Evolutionary conservation across 2,888 invertebrate species (phyloP).

Genomic region (Noctua pronuba): DNA sequence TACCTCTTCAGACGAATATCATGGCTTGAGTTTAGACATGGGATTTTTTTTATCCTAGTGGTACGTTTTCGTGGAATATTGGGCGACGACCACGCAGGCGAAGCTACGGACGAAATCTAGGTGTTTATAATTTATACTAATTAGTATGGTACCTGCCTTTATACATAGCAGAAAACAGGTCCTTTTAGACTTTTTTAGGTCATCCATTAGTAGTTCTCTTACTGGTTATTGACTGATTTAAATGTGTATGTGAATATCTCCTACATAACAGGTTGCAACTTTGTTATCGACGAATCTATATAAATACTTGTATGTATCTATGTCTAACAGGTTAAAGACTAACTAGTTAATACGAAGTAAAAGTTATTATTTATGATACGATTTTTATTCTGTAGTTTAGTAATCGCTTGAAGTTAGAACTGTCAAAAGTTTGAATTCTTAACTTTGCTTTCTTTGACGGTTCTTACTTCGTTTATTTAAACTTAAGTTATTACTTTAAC

Average conservation of each 20-base stretch:
- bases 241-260: background rate
- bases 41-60: background rate
- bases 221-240: background rate
- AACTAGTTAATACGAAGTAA: too few relatives aligned
- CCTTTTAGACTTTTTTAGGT: background rate
- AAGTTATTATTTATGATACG: too few relatives aligned
- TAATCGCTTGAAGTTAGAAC: too few relatives aligned
- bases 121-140: background rate
- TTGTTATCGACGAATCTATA: background rate
- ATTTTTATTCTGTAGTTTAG: too few relatives aligned
- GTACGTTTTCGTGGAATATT: background rate
- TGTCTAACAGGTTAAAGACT: background rate
- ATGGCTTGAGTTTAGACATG: background rate
- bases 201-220: background rate
- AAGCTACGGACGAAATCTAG: background rate
- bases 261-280: background rate
- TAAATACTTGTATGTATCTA: background rate
- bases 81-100: background rate
- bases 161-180: background rate
- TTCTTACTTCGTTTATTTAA: too few relatives aligned
- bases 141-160: background rate
- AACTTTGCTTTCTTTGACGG: too few relatives aligned
- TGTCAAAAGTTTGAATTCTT: too few relatives aligned
- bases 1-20: too few relatives aligned
- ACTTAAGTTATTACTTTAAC: too few relatives aligned